Base-by-base conservation (phyloP, 2,888 invertebrate species). In the Eupsilia transversa region DNA sequence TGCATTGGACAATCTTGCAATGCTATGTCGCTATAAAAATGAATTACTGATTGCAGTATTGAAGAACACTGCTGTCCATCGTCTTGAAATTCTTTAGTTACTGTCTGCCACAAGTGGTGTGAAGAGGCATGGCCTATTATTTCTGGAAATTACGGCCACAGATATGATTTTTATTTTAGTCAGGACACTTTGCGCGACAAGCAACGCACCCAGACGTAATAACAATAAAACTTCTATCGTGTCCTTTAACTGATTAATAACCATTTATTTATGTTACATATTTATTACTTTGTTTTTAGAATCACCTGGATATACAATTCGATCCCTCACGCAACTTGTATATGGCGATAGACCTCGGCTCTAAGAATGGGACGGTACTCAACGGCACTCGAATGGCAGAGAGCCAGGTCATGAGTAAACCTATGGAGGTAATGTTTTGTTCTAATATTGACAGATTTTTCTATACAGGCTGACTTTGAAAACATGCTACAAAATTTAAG, bases 301-400 rank as follows among this genome's bases (percentile, higher is more conserved):
- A 97, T 89, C 98, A 98, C 89, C 96, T 98, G 56, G 97, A 97
- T 87, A 97, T 98, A 83, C 94, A 94, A 68, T 98, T 98, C 90
- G 97, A 98, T 79, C 96, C 96, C 72, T 95, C 95, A 2, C 95
- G 95, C 41, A 95, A 96, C 30, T 91, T 95, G 14, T 99, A 98
- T 89, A 95, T 97, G 72, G 97, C 98, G 3, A 97, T 97, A 23
- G 99, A 99, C 93, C 93, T 98, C 73, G 99, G 98, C 0, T 99
- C 99, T 12, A 97, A 98, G 90, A 99, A 99, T 91, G 99, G 99
- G 0, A 99, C 99, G 0, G 95, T 98, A 74, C 93, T 98, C 33
- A 98, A 99, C 92, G 98, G 98, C 0, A 97, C 96, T 72, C 96
- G 98, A 74, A 97, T 99, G 93, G 97, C 98, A 0, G 97, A 97